Evolutionary conservation across 2,888 invertebrate genomes (phyloP).

Genomic region (Liopterus haemorrhoidalis): DNA sequence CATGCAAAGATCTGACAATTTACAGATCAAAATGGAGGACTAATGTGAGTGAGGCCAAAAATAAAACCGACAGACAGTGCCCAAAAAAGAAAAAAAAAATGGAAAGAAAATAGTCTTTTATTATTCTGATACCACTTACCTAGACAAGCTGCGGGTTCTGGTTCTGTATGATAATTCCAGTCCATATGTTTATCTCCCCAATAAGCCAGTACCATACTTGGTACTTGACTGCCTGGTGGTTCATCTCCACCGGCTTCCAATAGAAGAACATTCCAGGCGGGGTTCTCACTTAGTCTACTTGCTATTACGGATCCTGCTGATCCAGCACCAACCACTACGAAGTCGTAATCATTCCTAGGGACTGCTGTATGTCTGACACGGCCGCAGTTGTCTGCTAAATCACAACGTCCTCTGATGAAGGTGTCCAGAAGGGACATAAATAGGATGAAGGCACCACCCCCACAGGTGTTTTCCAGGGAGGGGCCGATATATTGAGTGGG

Average conservation of each 20-base stretch:
- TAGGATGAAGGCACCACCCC: conserved; percentile 54
- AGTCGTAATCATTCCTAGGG: conserved; percentile 56
- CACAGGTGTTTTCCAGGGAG: conserved; percentile 52
- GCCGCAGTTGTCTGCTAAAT: conserved; percentile 55
- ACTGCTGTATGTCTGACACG: conserved; percentile 48
- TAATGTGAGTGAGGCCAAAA: too few relatives aligned
- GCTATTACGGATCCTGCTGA: conserved; percentile 61
- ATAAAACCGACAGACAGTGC: too few relatives aligned
- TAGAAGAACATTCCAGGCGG: conserved; percentile 63
- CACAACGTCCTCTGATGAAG: conserved; percentile 55
- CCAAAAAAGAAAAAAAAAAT: too few relatives aligned
- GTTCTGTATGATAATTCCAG: conserved; percentile 62
- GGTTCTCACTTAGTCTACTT: conserved; percentile 58
- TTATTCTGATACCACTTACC: too few relatives aligned
- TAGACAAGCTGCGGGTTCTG: conserved; percentile 58
- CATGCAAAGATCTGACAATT: too few relatives aligned
- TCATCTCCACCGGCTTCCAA: conserved; percentile 69
- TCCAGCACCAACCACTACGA: conserved; percentile 62
- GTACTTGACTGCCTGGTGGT: conserved; percentile 57
- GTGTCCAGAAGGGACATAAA: conserved; percentile 62
- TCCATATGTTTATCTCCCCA: conserved; percentile 58
- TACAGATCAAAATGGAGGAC: too few relatives aligned
- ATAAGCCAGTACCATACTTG: conserved; percentile 63
- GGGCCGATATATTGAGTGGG: conserved; percentile 53
- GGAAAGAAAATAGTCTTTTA: too few relatives aligned